Percentiles rank a stretch among this genome's conserved stretches.
phyloP scores from a whole-genome alignment of 2,113 vertebrate species.

The Tauraco erythrolophus region DNA sequence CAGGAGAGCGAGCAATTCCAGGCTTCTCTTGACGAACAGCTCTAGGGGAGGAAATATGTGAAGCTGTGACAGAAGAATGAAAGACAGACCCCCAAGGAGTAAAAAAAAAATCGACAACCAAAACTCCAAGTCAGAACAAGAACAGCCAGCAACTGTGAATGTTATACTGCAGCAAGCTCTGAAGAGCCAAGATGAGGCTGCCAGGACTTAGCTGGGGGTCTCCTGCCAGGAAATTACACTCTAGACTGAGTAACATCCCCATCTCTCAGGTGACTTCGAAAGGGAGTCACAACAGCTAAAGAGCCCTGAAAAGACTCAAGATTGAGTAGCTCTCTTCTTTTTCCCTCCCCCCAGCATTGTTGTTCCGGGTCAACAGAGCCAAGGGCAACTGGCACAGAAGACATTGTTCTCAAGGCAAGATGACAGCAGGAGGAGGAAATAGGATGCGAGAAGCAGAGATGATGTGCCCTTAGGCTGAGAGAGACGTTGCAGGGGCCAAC shows the following conservation, averaged over 20 bases:
- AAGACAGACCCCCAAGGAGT: background rate
- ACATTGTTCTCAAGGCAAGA: constrained; percentile 48
- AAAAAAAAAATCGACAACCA: background rate
- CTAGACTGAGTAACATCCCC: background rate
- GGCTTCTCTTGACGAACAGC: constrained; percentile 35
- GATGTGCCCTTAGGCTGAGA: background rate
- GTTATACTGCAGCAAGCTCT: background rate
- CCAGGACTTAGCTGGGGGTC: background rate
- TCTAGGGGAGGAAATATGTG: constrained; percentile 3
- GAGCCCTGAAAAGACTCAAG: background rate
- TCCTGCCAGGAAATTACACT: background rate
- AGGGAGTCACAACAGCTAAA: background rate
- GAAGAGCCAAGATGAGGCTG: background rate
- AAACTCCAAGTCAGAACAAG: background rate
- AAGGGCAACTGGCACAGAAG: constrained; percentile 45
- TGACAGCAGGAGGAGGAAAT: constrained; percentile 54
- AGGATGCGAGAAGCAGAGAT: background rate
- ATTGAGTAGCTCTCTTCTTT: background rate
- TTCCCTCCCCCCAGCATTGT: background rate
- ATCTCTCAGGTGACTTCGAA: background rate
- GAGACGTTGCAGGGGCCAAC: background rate
- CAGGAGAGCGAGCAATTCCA: background rate
- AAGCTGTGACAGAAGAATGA: constrained; percentile 2
- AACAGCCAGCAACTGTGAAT: background rate
- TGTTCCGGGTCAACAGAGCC: constrained; percentile 56